Evolutionary conservation across 35 echinoderm and acorn worm species (phyloP), one percentile per base, ranked within the genome.

Genomic region (Lytechinus variegatus): DNA sequence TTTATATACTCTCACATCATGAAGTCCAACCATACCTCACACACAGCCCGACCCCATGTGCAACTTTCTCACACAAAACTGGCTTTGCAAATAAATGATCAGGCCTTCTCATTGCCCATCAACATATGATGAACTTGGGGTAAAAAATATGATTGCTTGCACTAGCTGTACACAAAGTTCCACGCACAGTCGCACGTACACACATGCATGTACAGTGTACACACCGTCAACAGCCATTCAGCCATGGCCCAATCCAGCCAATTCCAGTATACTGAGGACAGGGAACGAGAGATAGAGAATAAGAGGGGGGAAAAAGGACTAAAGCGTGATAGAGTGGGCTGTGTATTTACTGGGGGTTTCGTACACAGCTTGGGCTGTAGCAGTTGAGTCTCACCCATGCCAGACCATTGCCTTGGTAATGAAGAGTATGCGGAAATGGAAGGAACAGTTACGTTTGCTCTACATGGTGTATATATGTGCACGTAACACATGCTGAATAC

Each of bases 11-110:
- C 66, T 24, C 5, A 24, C 13, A 58, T 9, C 55, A 56, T 56
- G 56, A 58, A 79, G 66, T 10, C 88, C 88, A 1, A 90, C 88
- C 88, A 90, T 54, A 90, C 88, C 11, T 51, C 33, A 90, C 29
- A 90, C 88, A 51, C 88, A 44, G 10, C 88, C 33, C 88, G 33
- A 21, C 88, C 88, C 88, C 88, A 90, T 90, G 88, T 90, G 88
- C 88, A 90, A 90, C 88, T 90, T 90, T 90, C 88, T 90, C 88
- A 90, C 88, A 90, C 88, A 52, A 54, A 44, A 44, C 88, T 90
- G 88, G 28, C 88, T 44, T 90, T 90, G 88, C 88, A 44, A 90
- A 90, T 90, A 90, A 44, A 90, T 90, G 88, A 90, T 90, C 88
- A 90, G 88, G 88, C n/a, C 27, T 2, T 90, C 88, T 54, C 88